Evolutionary conservation across 2,113 vertebrate genomes (phyloP).

Genomic region (Reinhardtius hippoglossoides): DNA sequence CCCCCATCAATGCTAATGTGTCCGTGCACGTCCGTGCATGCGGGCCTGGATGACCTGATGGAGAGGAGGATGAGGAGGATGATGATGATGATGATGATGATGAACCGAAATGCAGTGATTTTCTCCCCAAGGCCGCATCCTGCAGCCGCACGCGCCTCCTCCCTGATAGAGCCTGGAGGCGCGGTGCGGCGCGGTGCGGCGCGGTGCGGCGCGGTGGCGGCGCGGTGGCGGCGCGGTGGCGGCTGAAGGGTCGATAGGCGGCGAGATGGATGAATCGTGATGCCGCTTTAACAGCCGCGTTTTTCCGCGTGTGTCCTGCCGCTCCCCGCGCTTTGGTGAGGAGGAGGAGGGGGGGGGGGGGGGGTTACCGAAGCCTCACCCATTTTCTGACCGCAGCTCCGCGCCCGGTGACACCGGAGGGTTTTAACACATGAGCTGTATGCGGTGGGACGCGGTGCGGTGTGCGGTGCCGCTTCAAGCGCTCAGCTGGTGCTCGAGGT

Average conservation of each 20-base stretch:
- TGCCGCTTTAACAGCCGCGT: conserved; percentile 9
- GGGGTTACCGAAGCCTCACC: conserved; percentile 58
- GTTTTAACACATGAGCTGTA: not conserved
- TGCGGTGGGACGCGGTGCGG: conserved; percentile 33
- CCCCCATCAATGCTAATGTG: conserved; percentile 47
- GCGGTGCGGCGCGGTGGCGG: too few species aligned
- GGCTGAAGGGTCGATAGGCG: conserved; percentile 9
- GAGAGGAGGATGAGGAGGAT: conserved; percentile 1
- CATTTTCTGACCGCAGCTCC: conserved; percentile 45
- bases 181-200: too few species aligned
- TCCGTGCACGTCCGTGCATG: conserved; percentile 46
- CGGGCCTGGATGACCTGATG: conserved; percentile 48
- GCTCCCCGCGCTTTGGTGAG: not conserved
- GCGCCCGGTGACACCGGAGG: conserved; percentile 20
- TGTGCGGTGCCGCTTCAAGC: conserved; percentile 3
- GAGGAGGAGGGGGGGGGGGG: too few species aligned
- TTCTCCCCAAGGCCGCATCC: conserved; percentile 39
- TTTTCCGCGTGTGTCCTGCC: conserved; percentile 14
- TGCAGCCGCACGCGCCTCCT: conserved; percentile 51
- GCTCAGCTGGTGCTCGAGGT: conserved; percentile 55
- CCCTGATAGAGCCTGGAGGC: conserved; percentile 23
- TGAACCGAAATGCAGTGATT: conserved; percentile 59
- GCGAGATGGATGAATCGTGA: conserved; percentile 16
- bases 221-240: too few species aligned
- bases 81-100: conserved; percentile 7